Percentiles rank a stretch among this genome's conserved stretches.
Conservation (phyloP, 2,797 vertebrate genomes). For the Enteromius fasciolatus region DNA sequence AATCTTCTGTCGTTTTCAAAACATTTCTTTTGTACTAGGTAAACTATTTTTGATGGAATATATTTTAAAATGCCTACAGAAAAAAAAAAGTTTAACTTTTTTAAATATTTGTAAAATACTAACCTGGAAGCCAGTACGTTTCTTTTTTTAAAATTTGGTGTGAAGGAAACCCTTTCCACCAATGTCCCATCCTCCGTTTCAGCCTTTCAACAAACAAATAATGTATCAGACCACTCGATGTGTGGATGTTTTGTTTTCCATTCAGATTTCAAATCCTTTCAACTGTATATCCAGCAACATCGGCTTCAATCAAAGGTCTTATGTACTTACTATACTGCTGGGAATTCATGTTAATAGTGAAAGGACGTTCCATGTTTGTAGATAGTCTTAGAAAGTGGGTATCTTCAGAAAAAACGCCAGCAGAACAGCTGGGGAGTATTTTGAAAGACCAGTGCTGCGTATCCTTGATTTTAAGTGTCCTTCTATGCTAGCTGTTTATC, state of each 20-base stretch:
- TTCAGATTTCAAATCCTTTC: constrained; percentile 50
- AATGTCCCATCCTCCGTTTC: constrained; percentile 66
- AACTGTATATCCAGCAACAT: constrained; percentile 67
- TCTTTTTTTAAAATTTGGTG: constrained; percentile 68
- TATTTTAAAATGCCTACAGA: constrained; percentile 86
- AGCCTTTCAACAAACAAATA: constrained; percentile 61
- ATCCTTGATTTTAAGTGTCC: constrained; percentile 83
- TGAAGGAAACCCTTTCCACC: constrained; percentile 71
- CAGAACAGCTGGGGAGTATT: constrained; percentile 76
- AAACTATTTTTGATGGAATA: constrained; percentile 89
- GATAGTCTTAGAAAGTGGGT: constrained; percentile 75
- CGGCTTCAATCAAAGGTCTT: constrained; percentile 70
- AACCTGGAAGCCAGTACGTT: constrained; percentile 68
- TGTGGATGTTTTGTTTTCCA: constrained; percentile 25
- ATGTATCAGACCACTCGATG: constrained; percentile 53
- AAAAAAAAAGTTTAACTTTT: constrained; percentile 85
- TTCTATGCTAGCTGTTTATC: constrained; percentile 79
- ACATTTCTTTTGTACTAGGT: constrained; percentile 83
- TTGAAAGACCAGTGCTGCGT: constrained; percentile 74
- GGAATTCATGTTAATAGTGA: constrained; percentile 61
- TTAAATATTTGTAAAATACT: constrained; percentile 84
- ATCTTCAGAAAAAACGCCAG: constrained; percentile 72
- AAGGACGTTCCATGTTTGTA: constrained; percentile 74
- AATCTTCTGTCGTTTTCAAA: constrained; percentile 74
- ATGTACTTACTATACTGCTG: constrained; percentile 70